phyloP scores from a whole-genome alignment of 2,113 vertebrate genomes.

The Mesocricetus auratus region DNA sequence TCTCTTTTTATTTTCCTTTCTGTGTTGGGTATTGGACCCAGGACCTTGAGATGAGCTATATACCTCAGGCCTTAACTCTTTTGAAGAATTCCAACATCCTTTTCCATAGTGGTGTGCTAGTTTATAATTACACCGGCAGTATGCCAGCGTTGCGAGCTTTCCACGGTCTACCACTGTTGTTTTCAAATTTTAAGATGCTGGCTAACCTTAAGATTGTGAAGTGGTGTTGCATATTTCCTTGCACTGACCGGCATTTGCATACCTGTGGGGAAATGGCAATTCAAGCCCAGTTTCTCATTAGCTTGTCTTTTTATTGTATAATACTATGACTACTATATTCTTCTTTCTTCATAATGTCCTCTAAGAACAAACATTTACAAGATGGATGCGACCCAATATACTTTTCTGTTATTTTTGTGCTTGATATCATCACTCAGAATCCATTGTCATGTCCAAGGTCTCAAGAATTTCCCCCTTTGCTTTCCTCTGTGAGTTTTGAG shows the following conservation, averaged over 20 bases:
- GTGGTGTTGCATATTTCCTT: background rate
- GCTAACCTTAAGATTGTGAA: background rate
- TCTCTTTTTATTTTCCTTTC: background rate
- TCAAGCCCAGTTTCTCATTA: background rate
- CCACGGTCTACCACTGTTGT: background rate
- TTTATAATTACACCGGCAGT: background rate
- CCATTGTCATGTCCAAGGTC: background rate
- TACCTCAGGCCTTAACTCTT: background rate
- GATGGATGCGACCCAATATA: background rate
- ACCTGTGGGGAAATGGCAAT: conserved; percentile 1
- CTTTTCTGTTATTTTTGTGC: background rate
- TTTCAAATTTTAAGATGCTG: background rate
- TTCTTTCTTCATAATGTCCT: background rate
- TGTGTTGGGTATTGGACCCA: background rate
- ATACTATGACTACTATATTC: background rate
- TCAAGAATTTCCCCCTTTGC: background rate
- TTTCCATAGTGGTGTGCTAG: background rate
- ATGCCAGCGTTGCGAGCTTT: background rate
- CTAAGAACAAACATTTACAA: background rate
- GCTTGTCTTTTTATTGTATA: background rate
- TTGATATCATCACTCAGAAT: background rate
- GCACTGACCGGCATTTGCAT: background rate
- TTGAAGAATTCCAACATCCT: background rate
- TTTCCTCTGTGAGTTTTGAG: background rate
- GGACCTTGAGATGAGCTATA: background rate